Evolutionary conservation across 2,113 vertebrate species (phyloP), one percentile per base, ranked within the genome.

Genomic region (Mustela lutreola): DNA sequence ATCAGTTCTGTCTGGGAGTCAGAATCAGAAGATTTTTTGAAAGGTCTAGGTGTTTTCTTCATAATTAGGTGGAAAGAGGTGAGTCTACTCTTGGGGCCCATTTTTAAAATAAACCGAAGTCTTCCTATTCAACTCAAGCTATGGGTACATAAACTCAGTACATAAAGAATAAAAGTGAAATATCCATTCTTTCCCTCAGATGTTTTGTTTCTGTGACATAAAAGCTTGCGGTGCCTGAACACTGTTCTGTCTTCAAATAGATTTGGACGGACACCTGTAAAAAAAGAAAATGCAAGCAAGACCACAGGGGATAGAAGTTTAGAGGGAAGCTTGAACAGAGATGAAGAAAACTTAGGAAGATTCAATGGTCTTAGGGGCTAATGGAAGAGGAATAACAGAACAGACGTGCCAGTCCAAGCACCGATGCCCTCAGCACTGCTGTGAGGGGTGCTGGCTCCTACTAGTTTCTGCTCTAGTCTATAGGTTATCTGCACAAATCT

Each of bases 1-100:
- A 48, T 1, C 4, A 63, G 39, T 84, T 97, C 39, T 65, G 39
- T 56, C 31, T 63, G 62, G 42, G 11, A 89, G 11, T 96, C 16
- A 78, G 73, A 96, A 83, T 89, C 11, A 81, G 80, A 21, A 22
- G 85, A 48, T 67, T 91, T 92, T 92, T 97, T 81, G 67, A 87
- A 81, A 82, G 2, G 4, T 70, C 11, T 60, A 48, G 45, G 22
- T 82, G 14, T 42, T 84, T 95, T 73, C 45, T 76, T 91, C 42
- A 89, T 78, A 70, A 73, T 65, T 89, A 91, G 3, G 9, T 76
- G 12, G 78, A 63, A 53, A 86, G 67, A 90, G 16, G 48, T 50
- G 85, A 93, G 14, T 5, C 14, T 22, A 16, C 1, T 97, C 42
- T 28, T 16, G 36, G 31, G 67, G 14, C 4, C 11, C 48, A 10